Conservation (phyloP, 1,140 invertebrate genomes). For the Pachyrhynchus sulphureomaculatus region DNA sequence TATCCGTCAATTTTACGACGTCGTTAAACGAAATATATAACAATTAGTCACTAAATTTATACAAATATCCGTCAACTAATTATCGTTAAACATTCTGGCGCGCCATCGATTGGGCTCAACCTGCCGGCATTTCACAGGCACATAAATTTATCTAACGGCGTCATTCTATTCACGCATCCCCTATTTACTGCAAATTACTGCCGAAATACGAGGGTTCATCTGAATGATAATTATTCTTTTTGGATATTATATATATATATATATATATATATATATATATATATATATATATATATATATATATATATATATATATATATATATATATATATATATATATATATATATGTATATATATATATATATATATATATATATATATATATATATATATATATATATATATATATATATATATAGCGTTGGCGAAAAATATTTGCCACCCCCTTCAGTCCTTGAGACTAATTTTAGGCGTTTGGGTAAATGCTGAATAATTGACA, state of each 20-base stretch:
- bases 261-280: too few species aligned
- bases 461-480: too few species aligned
- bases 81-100: slow-evolving; percentile 31
- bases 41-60: slow-evolving; percentile 27
- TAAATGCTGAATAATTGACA: too few species aligned
- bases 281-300: not conserved
- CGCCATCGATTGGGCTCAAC: slow-evolving; percentile 29
- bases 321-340: too few species aligned
- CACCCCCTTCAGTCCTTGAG: too few species aligned
- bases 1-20: slow-evolving; percentile 1
- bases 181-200: slow-evolving; percentile 22
- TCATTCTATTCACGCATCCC: slow-evolving; percentile 32
- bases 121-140: slow-evolving; percentile 23
- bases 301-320: too few species aligned
- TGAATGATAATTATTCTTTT: not conserved
- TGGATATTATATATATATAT: too few species aligned
- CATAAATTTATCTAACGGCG: slow-evolving; percentile 31
- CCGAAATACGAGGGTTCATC: slow-evolving; percentile 7
- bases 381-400: too few species aligned
- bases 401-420: too few species aligned
- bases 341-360: too few species aligned
- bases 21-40: slow-evolving; percentile 18
- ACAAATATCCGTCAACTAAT: slow-evolving; percentile 33
- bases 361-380: too few species aligned
- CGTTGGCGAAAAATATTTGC: too few species aligned